Evolutionary conservation across 1,140 invertebrate species (phyloP).

Genomic region (Brachionus paranguensis): DNA sequence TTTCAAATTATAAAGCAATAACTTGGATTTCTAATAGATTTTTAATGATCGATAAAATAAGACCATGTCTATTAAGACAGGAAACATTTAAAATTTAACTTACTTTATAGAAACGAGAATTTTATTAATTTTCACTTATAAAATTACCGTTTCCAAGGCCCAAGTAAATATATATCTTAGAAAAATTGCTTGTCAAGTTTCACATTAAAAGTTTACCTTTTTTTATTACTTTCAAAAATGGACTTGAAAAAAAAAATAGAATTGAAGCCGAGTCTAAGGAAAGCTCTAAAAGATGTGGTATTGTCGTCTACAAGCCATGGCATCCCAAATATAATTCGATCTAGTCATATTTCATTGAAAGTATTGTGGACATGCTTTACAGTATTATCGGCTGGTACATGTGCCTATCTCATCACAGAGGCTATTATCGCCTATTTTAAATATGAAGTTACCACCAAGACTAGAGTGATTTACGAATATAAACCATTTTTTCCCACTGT

Average conservation of each 20-base stretch:
- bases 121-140: too few relatives aligned
- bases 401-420: neutral
- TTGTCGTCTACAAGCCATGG: slow-evolving; percentile 6
- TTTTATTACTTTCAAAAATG: neutral
- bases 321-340: slow-evolving; percentile 16
- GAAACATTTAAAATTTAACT: too few relatives aligned
- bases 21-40: too few relatives aligned
- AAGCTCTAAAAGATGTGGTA: neutral
- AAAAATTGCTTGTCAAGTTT: too few relatives aligned
- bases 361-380: neutral
- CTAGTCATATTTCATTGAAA: neutral
- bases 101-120: too few relatives aligned
- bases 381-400: neutral
- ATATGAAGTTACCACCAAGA: neutral
- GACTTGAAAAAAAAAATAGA: neutral
- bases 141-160: too few relatives aligned
- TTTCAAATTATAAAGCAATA: too few relatives aligned
- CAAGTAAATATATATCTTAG: too few relatives aligned
- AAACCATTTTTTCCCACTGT: neutral
- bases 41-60: too few relatives aligned
- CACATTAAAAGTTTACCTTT: too few relatives aligned
- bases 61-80: too few relatives aligned
- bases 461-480: neutral
- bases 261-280: neutral
- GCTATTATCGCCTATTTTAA: neutral